A percentile compares a stretch with the other conserved stretches of the same genome.
Conservation (phyloP, 2,888 invertebrate genomes). For the Nesidiocoris tenuis region DNA sequence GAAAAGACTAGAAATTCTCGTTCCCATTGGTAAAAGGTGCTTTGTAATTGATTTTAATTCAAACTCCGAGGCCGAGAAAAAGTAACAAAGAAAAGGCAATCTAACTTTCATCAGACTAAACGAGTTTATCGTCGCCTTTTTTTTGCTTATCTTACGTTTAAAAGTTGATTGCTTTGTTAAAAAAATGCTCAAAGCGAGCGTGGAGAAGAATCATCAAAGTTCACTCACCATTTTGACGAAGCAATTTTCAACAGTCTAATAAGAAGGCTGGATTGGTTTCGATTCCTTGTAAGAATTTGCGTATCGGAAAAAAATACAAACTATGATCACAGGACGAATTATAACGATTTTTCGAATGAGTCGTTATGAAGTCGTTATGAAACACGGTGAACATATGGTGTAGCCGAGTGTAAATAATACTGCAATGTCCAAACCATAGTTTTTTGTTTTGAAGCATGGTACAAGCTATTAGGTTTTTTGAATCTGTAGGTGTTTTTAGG, state of each 20-base stretch:
- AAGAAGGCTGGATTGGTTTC: background rate
- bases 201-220: background rate
- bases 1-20: background rate
- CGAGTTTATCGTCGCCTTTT: background rate
- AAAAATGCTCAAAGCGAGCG: background rate
- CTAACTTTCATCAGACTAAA: background rate
- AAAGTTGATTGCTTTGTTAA: background rate
- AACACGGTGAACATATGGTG: background rate
- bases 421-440: too few species aligned
- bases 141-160: background rate
- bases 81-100: background rate
- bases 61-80: background rate
- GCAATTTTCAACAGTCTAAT: background rate
- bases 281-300: background rate
- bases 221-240: slow-evolving; percentile 7
- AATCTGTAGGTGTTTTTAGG: too few species aligned
- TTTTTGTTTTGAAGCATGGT: too few species aligned
- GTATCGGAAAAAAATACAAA: background rate
- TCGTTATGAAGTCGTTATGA: too few species aligned
- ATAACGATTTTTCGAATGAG: too few species aligned
- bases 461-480: too few species aligned
- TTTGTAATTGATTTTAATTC: background rate
- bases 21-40: background rate
- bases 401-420: too few species aligned
- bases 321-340: too few species aligned